Evolutionary conservation across 2,797 vertebrate species (phyloP).

Genomic region (Lacerta agilis): DNA sequence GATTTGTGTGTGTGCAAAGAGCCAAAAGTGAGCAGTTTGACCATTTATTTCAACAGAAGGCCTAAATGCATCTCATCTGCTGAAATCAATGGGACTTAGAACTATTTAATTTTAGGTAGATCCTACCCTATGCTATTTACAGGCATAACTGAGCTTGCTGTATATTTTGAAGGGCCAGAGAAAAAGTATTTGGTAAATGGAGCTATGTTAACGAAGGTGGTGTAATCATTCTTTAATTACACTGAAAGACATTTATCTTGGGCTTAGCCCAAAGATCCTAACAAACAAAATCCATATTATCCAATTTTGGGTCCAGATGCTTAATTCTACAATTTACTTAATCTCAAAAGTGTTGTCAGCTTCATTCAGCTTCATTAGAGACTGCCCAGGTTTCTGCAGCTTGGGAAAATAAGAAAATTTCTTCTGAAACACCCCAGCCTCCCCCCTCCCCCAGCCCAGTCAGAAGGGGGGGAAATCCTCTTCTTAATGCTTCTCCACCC

Average conservation of each 20-base stretch:
- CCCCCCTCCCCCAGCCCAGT: background rate
- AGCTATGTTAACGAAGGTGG: conserved; percentile 67
- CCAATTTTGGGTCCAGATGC: conserved; percentile 71
- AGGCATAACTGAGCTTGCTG: conserved; percentile 13
- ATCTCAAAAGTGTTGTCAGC: conserved; percentile 57
- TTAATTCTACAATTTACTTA: conserved; percentile 64
- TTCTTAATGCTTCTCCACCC: background rate
- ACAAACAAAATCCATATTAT: conserved; percentile 69
- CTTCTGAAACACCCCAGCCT: background rate
- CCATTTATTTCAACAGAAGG: background rate
- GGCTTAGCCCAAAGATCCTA: conserved; percentile 64
- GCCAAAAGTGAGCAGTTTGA: background rate
- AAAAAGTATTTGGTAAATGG: conserved; percentile 63
- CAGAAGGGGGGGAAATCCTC: background rate
- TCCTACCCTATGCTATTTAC: background rate
- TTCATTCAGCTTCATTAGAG: conserved; percentile 49
- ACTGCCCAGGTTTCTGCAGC: background rate
- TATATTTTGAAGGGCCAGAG: conserved; percentile 37
- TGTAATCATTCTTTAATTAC: conserved; percentile 68
- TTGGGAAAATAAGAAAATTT: conserved; percentile 45
- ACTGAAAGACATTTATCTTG: conserved; percentile 70
- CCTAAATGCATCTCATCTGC: background rate
- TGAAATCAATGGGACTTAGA: background rate
- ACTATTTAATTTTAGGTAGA: background rate
- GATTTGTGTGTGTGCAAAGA: conserved; percentile 7